Evolutionary conservation across 2,888 invertebrate species (phyloP), one percentile per base, ranked within the genome.

Genomic region (Axea sp.): DNA sequence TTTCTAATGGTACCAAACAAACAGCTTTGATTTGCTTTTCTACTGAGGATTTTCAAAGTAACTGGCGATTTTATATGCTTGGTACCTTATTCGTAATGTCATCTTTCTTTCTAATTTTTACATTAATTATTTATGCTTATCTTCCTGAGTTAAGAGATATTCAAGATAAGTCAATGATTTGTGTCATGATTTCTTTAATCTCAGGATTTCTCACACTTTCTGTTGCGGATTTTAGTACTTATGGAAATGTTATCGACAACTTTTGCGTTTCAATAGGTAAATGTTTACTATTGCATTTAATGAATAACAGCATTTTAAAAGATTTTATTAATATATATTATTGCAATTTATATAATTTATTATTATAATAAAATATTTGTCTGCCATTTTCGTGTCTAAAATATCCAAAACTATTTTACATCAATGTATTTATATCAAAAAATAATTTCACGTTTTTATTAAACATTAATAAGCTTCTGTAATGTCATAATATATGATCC

Each of bases 91-190:
- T 80, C 57, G 85, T 90, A 1, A 84, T 90, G n/a, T 92, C 92
- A 0, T 89, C 91, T 0, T 78, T 90, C 12, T 93, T 92, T 78
- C 87, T 93, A 0, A 77, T 90, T 4, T 81, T 89, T 5, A 93
- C 93, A 0, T 86, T 92, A 19, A 82, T 89, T 0, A 90, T 93
- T 1, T 93, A 93, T 83, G 82, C 88, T 35, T 88, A 89, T 41
- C 83, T 93, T 14, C 92, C 92, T 3, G 90, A 91, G 81, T 84
- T 93, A 80, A 89, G 92, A 49, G 91, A 91, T 67, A 87, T 92
- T 8, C 91, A 93, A 88, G 93, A 93, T 26, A 88, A 91, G 77
- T 91, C 92, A 77, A 91, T 92, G 81, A 90, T 93, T 87, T 90
- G 90, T 72, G 89, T 90, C 81, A 90, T 92, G 74, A 83, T 89